Evolutionary conservation across 2,888 invertebrate genomes (phyloP).

Genomic region (Pyrgus malvae): DNA sequence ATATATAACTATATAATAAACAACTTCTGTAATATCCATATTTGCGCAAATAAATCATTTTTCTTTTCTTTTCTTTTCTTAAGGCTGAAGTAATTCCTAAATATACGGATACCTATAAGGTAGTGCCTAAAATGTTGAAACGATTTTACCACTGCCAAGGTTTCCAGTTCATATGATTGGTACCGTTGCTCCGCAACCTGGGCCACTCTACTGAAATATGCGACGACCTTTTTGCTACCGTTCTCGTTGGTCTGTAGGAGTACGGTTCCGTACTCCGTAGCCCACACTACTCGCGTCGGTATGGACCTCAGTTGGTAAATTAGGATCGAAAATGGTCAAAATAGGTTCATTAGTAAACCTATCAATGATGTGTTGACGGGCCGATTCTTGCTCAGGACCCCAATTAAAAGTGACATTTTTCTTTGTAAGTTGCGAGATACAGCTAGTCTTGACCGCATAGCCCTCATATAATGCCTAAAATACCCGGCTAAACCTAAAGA

Average conservation of each 20-base stretch:
- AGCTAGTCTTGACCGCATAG: constrained; percentile 23
- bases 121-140: constrained; percentile 35
- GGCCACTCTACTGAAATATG: constrained; percentile 33
- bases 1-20: no score
- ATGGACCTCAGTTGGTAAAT: constrained; percentile 28
- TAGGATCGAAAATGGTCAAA: constrained; percentile 28
- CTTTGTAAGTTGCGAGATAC: constrained; percentile 23
- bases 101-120: constrained; percentile 30
- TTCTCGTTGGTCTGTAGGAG: constrained; percentile 29
- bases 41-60: no score
- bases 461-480: constrained; percentile 30
- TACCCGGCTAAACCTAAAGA: constrained; percentile 33
- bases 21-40: no score
- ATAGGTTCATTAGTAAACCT: constrained; percentile 28
- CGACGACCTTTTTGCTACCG: constrained; percentile 17
- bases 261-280: constrained; percentile 28
- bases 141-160: constrained; percentile 33
- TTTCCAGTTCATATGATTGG: no score
- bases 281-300: constrained; percentile 31
- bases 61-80: no score
- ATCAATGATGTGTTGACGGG: constrained; percentile 23
- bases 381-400: constrained; percentile 26
- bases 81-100: no score
- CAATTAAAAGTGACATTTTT: constrained; percentile 27
- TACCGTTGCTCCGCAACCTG: constrained; percentile 32